phyloP scores from a whole-genome alignment of 2,113 vertebrate species.

The Calyptomena viridis region DNA sequence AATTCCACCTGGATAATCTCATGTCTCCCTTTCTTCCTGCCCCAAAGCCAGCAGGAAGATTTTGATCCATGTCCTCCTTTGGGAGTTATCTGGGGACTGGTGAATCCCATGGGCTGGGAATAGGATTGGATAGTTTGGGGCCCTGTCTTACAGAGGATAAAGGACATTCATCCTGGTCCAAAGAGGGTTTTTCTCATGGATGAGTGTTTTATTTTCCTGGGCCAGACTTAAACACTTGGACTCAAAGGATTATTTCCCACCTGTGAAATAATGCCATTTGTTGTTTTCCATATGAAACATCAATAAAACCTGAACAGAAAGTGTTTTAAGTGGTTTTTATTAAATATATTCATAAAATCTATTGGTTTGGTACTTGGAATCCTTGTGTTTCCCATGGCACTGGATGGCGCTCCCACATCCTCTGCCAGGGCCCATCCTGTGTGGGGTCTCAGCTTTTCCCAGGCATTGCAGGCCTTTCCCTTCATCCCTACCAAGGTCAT shows the following conservation, averaged over 20 bases:
- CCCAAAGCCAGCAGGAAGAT: fast-evolving
- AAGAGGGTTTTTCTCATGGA: no score
- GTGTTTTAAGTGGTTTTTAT: not conserved
- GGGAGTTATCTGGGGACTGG: not conserved
- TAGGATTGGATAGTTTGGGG: not conserved
- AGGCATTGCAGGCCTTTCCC: not conserved
- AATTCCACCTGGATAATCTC: not conserved
- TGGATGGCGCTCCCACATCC: not conserved
- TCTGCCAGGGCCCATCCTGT: fast-evolving
- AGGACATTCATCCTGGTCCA: not conserved
- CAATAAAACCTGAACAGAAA: not conserved
- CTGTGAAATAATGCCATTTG: not conserved
- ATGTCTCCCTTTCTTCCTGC: not conserved
- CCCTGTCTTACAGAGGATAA: not conserved
- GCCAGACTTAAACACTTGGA: not conserved
- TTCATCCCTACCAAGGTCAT: fast-evolving
- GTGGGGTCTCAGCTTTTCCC: not conserved
- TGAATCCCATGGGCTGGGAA: not conserved
- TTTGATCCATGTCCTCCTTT: fast-evolving
- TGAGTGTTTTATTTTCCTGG: not conserved
- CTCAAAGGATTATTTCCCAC: not conserved
- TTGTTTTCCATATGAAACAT: not conserved
- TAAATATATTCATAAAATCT: not conserved
- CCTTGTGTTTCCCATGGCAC: fast-evolving
- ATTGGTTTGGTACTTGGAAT: no score